Base-by-base conservation (phyloP, 2,113 vertebrate species). In the Dipodomys merriami region DNA sequence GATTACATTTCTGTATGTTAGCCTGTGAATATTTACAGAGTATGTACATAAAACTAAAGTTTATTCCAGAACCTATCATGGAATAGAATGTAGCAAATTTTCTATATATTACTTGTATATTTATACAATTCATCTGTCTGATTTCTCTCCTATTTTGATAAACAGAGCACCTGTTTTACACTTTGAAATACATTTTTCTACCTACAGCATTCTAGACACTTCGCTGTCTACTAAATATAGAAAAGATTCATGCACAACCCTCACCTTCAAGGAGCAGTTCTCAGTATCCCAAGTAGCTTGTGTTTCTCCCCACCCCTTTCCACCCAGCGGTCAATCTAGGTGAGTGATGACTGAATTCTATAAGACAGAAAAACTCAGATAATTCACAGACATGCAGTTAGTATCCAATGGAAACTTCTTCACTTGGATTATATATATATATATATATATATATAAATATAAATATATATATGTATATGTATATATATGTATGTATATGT, bases 1-100 rank as follows among this genome's bases (percentile, higher is more conserved):
- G 53, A 76, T 77, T 69, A 80, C 79, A 65, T 82, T 12, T 67
- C 62, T 96, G 39, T 39, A 82, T 92, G 95, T 86, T 62, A 83
- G 60, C 27, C 46, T 53, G 29, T 53, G 79, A 71, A 60, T 90
- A 88, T 86, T 74, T 94, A 80, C 25, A 33, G 16, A 10, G 4
- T 80, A 60, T 83, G 19, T 7, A 86, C 20, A 76, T 83, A 88
- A 16, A 72, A 33, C 13, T 29, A 79, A 83, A 94, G 35, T 82
- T 92, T 57, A 88, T 39, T 91, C 23, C 74, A 86, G 65, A 30
- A 12, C 53, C 92, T 62, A 64, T 71, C 12, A 80, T 20, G 18
- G n/a, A 94, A 1, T 25, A 77, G 53, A 84, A 67, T 9, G 76
- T 0, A 78, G 33, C 13, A 72, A 86, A 39, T 57, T n/a, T 35